phyloP scores from a whole-genome alignment of 2,797 vertebrate species.

The Pampus argenteus region DNA sequence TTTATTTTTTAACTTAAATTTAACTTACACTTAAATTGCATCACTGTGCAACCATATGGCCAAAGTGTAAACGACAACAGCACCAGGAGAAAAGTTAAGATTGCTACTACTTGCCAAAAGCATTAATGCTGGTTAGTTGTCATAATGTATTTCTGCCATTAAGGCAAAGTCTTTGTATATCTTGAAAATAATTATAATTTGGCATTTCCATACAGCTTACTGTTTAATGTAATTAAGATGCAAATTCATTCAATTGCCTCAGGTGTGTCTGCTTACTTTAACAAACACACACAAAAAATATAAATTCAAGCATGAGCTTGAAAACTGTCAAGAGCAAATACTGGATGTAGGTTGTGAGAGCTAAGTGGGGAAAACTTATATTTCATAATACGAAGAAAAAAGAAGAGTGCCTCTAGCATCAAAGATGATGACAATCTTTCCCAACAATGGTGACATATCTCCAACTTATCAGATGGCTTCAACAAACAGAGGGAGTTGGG shows the following conservation, averaged over 20 bases:
- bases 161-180: background rate
- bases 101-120: slow-evolving; percentile 4
- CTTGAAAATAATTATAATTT: slow-evolving; percentile 12
- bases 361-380: slow-evolving; percentile 56
- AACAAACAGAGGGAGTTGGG: slow-evolving; percentile 45
- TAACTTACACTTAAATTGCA: slow-evolving; percentile 34
- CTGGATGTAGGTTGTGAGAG: slow-evolving; percentile 67
- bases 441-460: slow-evolving; percentile 65
- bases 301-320: slow-evolving; percentile 37
- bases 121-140: slow-evolving; percentile 17
- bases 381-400: slow-evolving; percentile 56
- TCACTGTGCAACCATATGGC: slow-evolving; percentile 37
- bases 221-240: slow-evolving; percentile 56
- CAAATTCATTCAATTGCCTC: slow-evolving; percentile 62
- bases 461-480: slow-evolving; percentile 74
- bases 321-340: slow-evolving; percentile 59
- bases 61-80: slow-evolving; percentile 31
- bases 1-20: too few species aligned
- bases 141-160: slow-evolving; percentile 9
- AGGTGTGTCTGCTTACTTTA: slow-evolving; percentile 51
- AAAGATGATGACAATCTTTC: slow-evolving; percentile 61
- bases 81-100: slow-evolving; percentile 6
- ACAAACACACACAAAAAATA: slow-evolving; percentile 47
- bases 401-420: slow-evolving; percentile 61
- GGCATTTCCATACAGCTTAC: slow-evolving; percentile 1